Evolutionary conservation across 2,797 vertebrate species (phyloP), one percentile per base, ranked within the genome.

Genomic region (Dromococcyx pavoninus): DNA sequence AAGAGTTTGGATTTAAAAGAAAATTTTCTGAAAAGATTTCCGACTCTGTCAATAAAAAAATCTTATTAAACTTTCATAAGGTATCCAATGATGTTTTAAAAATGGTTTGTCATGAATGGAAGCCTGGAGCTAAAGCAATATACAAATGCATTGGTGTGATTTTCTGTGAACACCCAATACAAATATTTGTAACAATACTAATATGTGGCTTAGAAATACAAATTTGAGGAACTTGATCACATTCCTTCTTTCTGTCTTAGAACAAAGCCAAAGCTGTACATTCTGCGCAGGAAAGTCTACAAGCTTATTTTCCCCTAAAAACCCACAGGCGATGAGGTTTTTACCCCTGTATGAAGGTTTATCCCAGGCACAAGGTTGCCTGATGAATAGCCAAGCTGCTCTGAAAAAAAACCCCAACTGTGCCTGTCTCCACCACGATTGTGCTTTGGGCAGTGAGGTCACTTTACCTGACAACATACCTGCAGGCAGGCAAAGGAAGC

Each of bases 51-150:
- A 93, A 79, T 93, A 93, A 77, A 88, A 86, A 64, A 92, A 51
- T 76, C 46, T 65, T 88, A 89, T 92, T 93, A 92, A 95, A 96
- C 28, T 96, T 96, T 95, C 89, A 94, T 96, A 73, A 91, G 92
- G 60, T 89, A 95, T 91, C 88, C 85, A 91, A 18, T 84, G 65
- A 86, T 92, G 73, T 93, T 95, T 96, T 94, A 62, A 48, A 78
- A 95, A 95, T 17, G 50, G 50, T 58, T 93, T 96, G 53, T 90
- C 79, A 91, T 94, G 86, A 91, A 92, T 96, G 73, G 87, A 89
- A 95, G 82, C 89, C 88, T 89, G 89, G 56, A 91, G 89, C 66
- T 94, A 96, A 95, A 95, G 84, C 78, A 96, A 95, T 91, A 95
- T 77, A 94, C 93, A 95, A 92, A 95, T 5, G 54, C 46, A 85